A percentile compares a stretch with the other conserved stretches of the same genome.
These are phyloP conservation scores for Alloscopus bannaensis DNA, from an alignment of 2,888 invertebrate genomes.

Conservation along the genomic window DNA sequence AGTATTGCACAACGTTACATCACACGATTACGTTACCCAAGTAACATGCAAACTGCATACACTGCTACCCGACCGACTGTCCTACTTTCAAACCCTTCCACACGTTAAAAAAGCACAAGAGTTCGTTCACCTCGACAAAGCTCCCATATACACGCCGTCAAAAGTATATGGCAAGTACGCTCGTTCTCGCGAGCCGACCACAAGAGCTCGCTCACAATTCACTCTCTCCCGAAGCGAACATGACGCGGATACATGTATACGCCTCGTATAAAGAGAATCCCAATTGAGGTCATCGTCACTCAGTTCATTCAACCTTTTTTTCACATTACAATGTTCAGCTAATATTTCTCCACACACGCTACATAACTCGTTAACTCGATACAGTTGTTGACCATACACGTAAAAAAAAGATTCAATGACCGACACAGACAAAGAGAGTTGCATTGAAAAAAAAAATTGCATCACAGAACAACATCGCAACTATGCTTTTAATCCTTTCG, in stretches of 20 bases:
- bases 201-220: slow-evolving; percentile 6
- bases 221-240: slow-evolving; percentile 20
- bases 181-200: neutral
- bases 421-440: slow-evolving; percentile 20
- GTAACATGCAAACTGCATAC: neutral
- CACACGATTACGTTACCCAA: neutral
- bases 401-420: slow-evolving; percentile 32
- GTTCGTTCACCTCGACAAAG: slow-evolving; percentile 16
- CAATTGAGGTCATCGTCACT: slow-evolving; percentile 60
- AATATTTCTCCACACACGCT: neutral
- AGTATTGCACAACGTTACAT: neutral
- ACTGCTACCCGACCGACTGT: slow-evolving; percentile 53
- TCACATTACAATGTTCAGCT: neutral
- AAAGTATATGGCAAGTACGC: too few species aligned
- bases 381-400: slow-evolving; percentile 3
- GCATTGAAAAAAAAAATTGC: neutral
- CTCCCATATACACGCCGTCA: too few species aligned
- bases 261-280: neutral
- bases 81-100: slow-evolving; percentile 48
- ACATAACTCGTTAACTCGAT: neutral
- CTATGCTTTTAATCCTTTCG: too few species aligned
- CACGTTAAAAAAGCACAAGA: neutral
- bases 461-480: neutral
- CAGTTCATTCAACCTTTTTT: slow-evolving; percentile 54
- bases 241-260: slow-evolving; percentile 8